Evolutionary conservation across 2,797 vertebrate genomes (phyloP).

Genomic region (Oophaga sylvatica): DNA sequence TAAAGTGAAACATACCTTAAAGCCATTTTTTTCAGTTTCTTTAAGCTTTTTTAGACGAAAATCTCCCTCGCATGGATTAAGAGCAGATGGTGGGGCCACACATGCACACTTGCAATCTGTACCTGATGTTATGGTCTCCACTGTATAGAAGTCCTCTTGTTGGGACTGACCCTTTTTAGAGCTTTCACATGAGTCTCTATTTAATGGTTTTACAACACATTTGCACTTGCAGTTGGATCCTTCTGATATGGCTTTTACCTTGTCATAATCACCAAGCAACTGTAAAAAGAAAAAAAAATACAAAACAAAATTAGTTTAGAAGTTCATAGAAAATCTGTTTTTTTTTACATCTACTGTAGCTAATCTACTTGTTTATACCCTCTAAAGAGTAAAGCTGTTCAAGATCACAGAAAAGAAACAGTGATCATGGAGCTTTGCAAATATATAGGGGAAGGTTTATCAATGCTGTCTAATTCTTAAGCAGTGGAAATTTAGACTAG

Average conservation of each 20-base stretch:
- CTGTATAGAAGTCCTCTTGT: slow-evolving; percentile 85
- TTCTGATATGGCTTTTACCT: slow-evolving; percentile 94
- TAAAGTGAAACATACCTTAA: slow-evolving; percentile 81
- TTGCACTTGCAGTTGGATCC: slow-evolving; percentile 94
- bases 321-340: not conserved
- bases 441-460: not conserved
- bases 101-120: slow-evolving; percentile 91
- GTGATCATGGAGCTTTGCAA: not conserved
- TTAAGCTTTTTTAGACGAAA: slow-evolving; percentile 86
- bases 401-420: no score
- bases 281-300: slow-evolving; percentile 74
- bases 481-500: no score
- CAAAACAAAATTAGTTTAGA: not conserved
- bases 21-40: slow-evolving; percentile 81
- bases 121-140: slow-evolving; percentile 92
- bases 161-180: slow-evolving; percentile 78
- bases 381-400: no score
- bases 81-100: slow-evolving; percentile 86
- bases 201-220: slow-evolving; percentile 92
- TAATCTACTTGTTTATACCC: not conserved
- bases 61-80: slow-evolving; percentile 91
- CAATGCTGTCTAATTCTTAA: no score
- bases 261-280: slow-evolving; percentile 96
- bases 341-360: not conserved
- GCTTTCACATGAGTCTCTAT: slow-evolving; percentile 85